Base-by-base conservation (phyloP, 2,888 invertebrate genomes). In the Bellardia bayeri region DNA sequence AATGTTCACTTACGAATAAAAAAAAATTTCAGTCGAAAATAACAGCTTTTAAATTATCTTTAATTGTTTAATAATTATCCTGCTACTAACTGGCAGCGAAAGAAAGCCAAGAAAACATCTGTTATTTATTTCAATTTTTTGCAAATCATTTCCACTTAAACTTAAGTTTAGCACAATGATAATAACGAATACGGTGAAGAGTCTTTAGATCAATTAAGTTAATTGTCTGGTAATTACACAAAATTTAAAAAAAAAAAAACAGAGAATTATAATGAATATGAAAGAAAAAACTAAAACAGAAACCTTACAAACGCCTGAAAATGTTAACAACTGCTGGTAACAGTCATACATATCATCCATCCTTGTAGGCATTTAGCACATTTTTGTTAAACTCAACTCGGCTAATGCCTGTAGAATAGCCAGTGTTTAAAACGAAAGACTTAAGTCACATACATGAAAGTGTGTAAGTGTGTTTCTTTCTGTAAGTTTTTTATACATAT, bases 181-280 rank as follows among this genome's bases (percentile, higher is more conserved):
- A 87, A 83, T 87, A 71, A 79, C 68, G 86, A 89, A 85, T 90
- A 91, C 91, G 33, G 6, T 6, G 49, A n/a, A 58, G 54, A 66
- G 54, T 49, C 63, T 92, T 64, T 68, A 54, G 74, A 75, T 92
- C 92, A 93, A 93, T 93, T 93, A 93, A 93, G 90, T 92, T 93
- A 93, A 93, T 93, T 92, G 93, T 92, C 91, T 91, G 92, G 92
- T 93, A 93, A 93, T 93, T 93, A 92, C 90, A 82, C n/a, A 30
- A 74, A 72, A 63, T n/a, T 66, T 63, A 79, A 56, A 81, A 49
- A 16, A 71, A 51, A 69, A 30, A 11, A 51, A 37, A 23, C 51
- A 37, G 13, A 58, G 58, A 56, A 9, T 56, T 56, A 45, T 51
- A 80, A 11, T 69, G 37, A 56, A 63, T 6, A 6, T 37, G 37